Conservation (phyloP, 2,797 vertebrate genomes). For the Acanthurus tractus region DNA sequence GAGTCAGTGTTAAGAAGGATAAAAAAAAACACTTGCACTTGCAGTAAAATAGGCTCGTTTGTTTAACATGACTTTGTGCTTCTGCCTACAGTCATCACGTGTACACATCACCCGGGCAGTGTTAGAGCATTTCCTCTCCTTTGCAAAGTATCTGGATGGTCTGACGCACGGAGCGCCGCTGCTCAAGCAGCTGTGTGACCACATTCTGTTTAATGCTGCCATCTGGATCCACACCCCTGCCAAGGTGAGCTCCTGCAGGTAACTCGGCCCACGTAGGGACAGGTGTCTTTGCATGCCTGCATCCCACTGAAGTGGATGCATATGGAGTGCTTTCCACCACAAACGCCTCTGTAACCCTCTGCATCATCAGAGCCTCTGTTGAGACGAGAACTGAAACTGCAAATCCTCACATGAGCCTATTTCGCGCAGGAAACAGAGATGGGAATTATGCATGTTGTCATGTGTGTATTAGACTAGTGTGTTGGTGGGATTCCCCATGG, state of each 20-base stretch:
- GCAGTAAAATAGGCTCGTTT: conserved; percentile 1
- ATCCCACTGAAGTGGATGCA: background rate
- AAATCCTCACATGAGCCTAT: background rate
- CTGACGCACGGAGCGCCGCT: conserved; percentile 95
- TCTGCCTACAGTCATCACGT: conserved; percentile 90
- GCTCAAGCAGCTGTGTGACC: conserved; percentile 93
- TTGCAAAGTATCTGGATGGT: conserved; percentile 98
- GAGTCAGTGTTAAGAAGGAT: background rate
- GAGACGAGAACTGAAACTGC: background rate
- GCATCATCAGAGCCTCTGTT: background rate
- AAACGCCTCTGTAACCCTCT: background rate
- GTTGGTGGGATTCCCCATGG: background rate
- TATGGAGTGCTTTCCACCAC: background rate
- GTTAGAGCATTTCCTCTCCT: conserved; percentile 96
- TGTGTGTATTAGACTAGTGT: conserved; percentile 6
- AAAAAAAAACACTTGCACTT: background rate
- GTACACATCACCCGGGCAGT: conserved; percentile 95
- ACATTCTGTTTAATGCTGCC: conserved; percentile 87
- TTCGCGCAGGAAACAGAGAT: background rate
- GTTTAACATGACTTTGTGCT: conserved; percentile 31
- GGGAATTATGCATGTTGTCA: background rate
- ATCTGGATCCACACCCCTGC: conserved; percentile 92
- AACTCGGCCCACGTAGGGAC: conserved; percentile 1
- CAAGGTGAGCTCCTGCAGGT: conserved; percentile 76
- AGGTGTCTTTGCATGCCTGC: background rate